Base-by-base conservation (phyloP, 1,140 invertebrate species). In the Chelonus insularis region DNA sequence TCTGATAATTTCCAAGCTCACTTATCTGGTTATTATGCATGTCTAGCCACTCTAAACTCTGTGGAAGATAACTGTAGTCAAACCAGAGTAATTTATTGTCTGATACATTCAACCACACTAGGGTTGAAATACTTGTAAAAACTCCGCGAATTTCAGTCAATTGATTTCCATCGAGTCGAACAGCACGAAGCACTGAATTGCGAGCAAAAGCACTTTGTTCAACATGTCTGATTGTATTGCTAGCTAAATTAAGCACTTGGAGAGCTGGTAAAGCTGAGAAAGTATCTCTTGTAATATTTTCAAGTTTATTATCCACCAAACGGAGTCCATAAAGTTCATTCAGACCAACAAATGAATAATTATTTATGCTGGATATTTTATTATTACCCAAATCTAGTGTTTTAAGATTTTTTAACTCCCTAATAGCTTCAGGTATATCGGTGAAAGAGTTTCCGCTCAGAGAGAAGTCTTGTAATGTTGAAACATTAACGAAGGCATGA, bases 1-100 rank as follows among this genome's bases (percentile, higher is more conserved):
- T 83, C 69, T 91, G 91, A 67, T 88, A 89, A 77, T 91, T 90
- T 55, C 89, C 88, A 1, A 97, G 82, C 70, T 93, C 88, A 72
- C 86, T 85, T 62, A 96, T 89, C 71, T 90, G 88, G 80, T 97
- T 97, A 72, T 90, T 89, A 78, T 95, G 93, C 68, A 97, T 83
- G 79, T 96, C 94, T 39, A 97, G 80, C 92, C 93, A 95, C 68
- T 93, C 89, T 58, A 96, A 82, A 62, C 87, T 89, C 43, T 81
- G 74, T 0, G 95, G 94, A 47, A 96, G 87, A 56, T 94, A 84
- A 11, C 89, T 86, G 77, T 95, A 96, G 79, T 96, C 94, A 81
- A 97, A 96, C 87, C 90, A 90, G 69, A 92, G 86, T 66, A 97
- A 83, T 70, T 89, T 87, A 83, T 97, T 97, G 80, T 94, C 92